Evolutionary conservation across 30 jellyfish, hydroid and myxozoan genomes (phyloP), one percentile per base, ranked within the genome.

Genomic region (Hydractinia echinata): DNA sequence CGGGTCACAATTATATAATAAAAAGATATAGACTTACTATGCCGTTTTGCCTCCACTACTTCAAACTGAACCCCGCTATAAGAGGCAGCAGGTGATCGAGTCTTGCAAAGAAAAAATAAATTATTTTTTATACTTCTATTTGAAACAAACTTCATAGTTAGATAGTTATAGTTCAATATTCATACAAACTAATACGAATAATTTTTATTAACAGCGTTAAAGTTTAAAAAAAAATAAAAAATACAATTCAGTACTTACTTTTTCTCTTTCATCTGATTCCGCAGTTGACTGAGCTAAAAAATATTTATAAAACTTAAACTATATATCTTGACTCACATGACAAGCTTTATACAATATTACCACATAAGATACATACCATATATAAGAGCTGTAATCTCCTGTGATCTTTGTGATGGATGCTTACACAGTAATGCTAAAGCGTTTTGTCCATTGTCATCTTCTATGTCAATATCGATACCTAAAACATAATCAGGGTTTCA

Each of bases 401-500:
- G 97, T 8, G 97, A 86, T 82, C 94, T 56, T 73, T 86, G 96
- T 5, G 97, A 91, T 10, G 97, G 97, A 44, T 85, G 83, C 13
- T 91, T 87, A 14, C 80, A 86, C 76, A 91, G 53, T 14, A 91
- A 53, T 81, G 86, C 97, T 8, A 91, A 84, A 4, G 86, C 97
- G 5, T 86, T 91, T 70, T 74, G 64, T 5, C 87, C 95, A 18
- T 82, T 82, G 15, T 68, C 84, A 79, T 91, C 85, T 53, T 81
- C 86, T 16, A 86, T 88, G 66, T 82, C 84, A 51, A 91, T 94
- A 83, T 91, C 95, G 55, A 83, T 83, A 51, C 97, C 97, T 91
- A 58, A 7, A 52, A 67, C 44, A 30, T 30, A 30, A 30, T 30
- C 44, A 30, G 44, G 44, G 44, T 30, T 30, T 30, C 44, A 30